Evolutionary conservation across 2,113 vertebrate genomes (phyloP).

Genomic region (Beaufortia kweichowensis): DNA sequence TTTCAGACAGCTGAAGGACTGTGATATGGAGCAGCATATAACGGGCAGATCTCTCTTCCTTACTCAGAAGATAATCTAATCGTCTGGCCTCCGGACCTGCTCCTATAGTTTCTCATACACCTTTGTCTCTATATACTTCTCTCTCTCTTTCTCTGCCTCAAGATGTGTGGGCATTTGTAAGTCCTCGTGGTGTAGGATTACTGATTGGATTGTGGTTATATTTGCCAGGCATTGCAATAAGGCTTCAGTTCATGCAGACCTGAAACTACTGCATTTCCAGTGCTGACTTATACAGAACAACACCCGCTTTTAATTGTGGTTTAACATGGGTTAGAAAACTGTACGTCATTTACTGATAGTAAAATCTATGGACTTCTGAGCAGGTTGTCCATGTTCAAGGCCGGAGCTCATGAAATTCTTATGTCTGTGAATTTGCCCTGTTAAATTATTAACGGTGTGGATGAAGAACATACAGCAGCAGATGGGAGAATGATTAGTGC

Average conservation of each 20-base stretch:
- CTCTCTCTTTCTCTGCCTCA: constrained; percentile 34
- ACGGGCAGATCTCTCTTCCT: constrained; percentile 47
- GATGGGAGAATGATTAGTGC: constrained; percentile 41
- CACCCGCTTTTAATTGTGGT: background rate
- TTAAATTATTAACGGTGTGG: constrained; percentile 73
- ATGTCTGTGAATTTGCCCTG: constrained; percentile 70
- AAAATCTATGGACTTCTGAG: background rate
- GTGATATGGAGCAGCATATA: constrained; percentile 43
- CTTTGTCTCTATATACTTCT: background rate
- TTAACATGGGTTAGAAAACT: background rate
- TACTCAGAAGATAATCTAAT: constrained; percentile 48
- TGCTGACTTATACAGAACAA: background rate
- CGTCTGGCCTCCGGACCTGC: background rate
- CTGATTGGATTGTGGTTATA: constrained; percentile 34
- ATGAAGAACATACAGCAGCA: constrained; percentile 10
- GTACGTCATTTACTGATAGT: background rate
- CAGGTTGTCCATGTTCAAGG: background rate
- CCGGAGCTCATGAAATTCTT: constrained; percentile 66
- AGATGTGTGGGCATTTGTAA: constrained; percentile 18
- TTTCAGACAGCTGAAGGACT: constrained; percentile 53
- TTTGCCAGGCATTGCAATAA: constrained; percentile 29
- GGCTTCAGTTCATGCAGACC: background rate
- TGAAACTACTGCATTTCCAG: background rate
- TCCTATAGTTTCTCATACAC: constrained; percentile 4
- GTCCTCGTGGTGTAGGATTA: constrained; percentile 34